Base-by-base conservation (phyloP, 2,888 invertebrate genomes). In the Cabera pusaria region DNA sequence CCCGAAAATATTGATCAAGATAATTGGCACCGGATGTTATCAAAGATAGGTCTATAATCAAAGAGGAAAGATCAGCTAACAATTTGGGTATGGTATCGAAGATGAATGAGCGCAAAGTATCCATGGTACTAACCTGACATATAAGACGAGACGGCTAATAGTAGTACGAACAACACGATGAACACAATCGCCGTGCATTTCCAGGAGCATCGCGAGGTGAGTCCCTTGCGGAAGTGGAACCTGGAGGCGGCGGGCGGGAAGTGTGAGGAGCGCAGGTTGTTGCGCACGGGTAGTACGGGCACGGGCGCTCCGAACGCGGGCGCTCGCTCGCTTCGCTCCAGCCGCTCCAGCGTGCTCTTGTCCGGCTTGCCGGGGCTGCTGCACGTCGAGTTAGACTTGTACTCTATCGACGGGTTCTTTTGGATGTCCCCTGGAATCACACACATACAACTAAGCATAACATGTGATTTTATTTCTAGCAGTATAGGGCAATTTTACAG, bases 121-220 rank as follows among this genome's bases (percentile, higher is more conserved):
- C n/a, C n/a, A n/a, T n/a, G 6, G 18, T 23, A 56, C 66, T 69
- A 87, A 97, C 97, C 96, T 90, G 95, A 94, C 89, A 97, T 93
- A 88, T 96, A 96, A 58, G 95, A 93, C 57, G 97, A 91, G 55
- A 95, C 94, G 55, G 96, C 94, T 68, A 94, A 92, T 60, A 97
- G 91, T 66, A 96, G 92, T 62, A 96, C 93, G 61, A 95, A 93
- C 62, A 97, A 91, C 81, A 96, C 92, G 72, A 97, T 94, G 75
- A 96, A 94, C 57, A 95, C 93, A 73, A 98, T 95, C 51, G 97
- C 96, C 58, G 96, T 93, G 85, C 97, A 96, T 82, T 95, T 95
- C 96, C 97, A 97, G 50, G 96, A 95, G 87, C 98, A 98, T 65
- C 93, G 91, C 59, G 95, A 94, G 39, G 95, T 93, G 64, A 96